Percentiles rank a stretch among this genome's conserved stretches.
These are phyloP conservation scores for Larimichthys polyactis DNA, from an alignment of 2,113 vertebrate species.

Conservation along the genomic window DNA sequence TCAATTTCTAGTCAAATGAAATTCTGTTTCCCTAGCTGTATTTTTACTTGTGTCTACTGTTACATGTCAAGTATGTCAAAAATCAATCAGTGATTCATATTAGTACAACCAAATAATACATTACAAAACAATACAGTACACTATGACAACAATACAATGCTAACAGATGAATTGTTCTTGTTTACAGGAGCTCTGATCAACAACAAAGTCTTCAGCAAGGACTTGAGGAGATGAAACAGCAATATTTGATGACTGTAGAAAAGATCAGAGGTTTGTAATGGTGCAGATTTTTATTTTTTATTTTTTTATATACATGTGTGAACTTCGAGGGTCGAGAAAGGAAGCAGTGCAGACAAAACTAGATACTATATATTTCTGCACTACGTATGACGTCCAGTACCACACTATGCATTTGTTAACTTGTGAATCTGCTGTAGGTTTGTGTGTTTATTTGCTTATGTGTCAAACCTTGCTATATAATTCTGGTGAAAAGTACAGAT, in stretches of 20 bases:
- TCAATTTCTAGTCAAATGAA: not conserved
- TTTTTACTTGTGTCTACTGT: not conserved
- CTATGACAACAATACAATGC: not conserved
- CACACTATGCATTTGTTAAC: not conserved
- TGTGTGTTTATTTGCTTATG: not conserved
- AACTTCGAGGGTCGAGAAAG: not conserved
- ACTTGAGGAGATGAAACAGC: slow-evolving; percentile 93
- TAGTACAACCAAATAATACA: too few relatives aligned
- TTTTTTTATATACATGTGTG: not conserved
- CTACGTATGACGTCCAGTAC: not conserved
- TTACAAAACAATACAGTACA: too few relatives aligned
- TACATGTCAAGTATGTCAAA: not conserved
- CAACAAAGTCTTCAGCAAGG: slow-evolving; percentile 81
- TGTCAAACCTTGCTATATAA: not conserved
- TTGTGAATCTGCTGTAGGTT: not conserved
- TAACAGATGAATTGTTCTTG: not conserved
- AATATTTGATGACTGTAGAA: slow-evolving; percentile 91
- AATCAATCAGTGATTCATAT: not conserved
- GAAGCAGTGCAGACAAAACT: not conserved
- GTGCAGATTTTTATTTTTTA: not conserved
- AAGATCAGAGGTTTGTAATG: slow-evolving; percentile 91
- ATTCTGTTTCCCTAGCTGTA: not conserved
- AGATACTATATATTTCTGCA: not conserved
- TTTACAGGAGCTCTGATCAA: slow-evolving; percentile 62
- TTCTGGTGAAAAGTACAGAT: not conserved